Evolutionary conservation across 2,113 vertebrate species (phyloP).

Genomic region (Rattus rattus): DNA sequence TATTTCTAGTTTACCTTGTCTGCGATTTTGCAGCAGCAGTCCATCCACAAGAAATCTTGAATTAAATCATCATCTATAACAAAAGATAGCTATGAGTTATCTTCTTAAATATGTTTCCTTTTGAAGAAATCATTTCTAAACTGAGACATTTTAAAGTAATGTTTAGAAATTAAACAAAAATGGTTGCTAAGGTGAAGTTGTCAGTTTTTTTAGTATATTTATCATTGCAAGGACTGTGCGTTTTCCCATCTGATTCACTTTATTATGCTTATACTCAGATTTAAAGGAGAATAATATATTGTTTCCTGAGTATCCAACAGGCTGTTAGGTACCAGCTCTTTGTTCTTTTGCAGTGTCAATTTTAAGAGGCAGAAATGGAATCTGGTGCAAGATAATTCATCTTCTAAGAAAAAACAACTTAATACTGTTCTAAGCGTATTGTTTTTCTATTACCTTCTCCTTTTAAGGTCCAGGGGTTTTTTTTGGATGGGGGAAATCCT

Average conservation of each 20-base stretch:
- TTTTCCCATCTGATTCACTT: constrained; percentile 39
- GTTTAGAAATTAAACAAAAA: constrained; percentile 58
- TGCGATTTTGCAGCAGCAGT: constrained; percentile 95
- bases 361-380: constrained; percentile 37
- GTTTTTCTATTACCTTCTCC: constrained; percentile 3
- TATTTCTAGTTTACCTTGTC: constrained; percentile 91
- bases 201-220: constrained; percentile 5
- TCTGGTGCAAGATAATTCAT: neutral
- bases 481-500: neutral
- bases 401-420: neutral
- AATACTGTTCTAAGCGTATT: constrained; percentile 22
- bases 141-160: constrained; percentile 24
- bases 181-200: constrained; percentile 17
- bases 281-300: neutral
- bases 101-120: constrained; percentile 64
- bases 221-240: constrained; percentile 2
- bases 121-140: constrained; percentile 62
- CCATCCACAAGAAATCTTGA: constrained; percentile 96
- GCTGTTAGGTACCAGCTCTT: neutral
- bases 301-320: constrained; percentile 32
- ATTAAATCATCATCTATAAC: constrained; percentile 94
- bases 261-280: neutral
- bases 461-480: constrained; percentile 14
- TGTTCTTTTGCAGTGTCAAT: constrained; percentile 49
- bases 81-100: constrained; percentile 78